Base-by-base conservation (phyloP, 2,888 invertebrate species). In the Drosophila testacea region DNA sequence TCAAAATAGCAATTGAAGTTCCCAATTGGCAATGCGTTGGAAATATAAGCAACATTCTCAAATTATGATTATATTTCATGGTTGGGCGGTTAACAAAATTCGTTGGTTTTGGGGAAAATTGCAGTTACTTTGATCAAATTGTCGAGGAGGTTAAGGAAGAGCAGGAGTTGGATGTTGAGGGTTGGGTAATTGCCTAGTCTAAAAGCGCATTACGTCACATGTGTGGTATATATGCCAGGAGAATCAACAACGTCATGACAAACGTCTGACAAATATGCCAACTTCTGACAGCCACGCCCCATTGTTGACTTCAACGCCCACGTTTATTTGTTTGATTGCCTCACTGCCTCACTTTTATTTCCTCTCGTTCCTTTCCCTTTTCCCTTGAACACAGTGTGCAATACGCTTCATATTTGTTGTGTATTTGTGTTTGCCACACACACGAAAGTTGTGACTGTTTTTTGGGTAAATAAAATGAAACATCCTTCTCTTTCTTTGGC, bases 391-490 rank as follows among this genome's bases (percentile, higher is more conserved):
- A 1, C 16, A 16, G 44, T 27, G 27, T 70, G 70, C 75, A 27
- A 6, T 27, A 6, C 47, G 30, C 28, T 27, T 38, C 54, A 48
- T 66, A 67, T 77, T 65, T 75, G 69, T 55, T 68, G 47, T 46
- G 48, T 83, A 79, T 81, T 86, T 83, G 80, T 77, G 60, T 81
- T 83, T 77, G 81, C 54, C 69, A 74, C 56, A 83, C 77, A 81
- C 61, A 71, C 74, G 63, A 81, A 72, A 68, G 65, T 73, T 73
- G 69, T 71, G 84, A 86, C 81, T 65, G 66, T 50, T 56, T 55
- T 79, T 69, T 62, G 78, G 75, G 77, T 56, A 81, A 81, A 83
- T 70, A 83, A 73, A 68, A 47, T 54, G 41, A 41, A 36, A 67
- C 46, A 47, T 46, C 32, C 38, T 39, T 5, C 51, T 52, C 41